Percentiles rank a stretch among this genome's conserved stretches.
phyloP scores from a whole-genome alignment of 2,113 vertebrate genomes.

The Donacobius atricapilla region DNA sequence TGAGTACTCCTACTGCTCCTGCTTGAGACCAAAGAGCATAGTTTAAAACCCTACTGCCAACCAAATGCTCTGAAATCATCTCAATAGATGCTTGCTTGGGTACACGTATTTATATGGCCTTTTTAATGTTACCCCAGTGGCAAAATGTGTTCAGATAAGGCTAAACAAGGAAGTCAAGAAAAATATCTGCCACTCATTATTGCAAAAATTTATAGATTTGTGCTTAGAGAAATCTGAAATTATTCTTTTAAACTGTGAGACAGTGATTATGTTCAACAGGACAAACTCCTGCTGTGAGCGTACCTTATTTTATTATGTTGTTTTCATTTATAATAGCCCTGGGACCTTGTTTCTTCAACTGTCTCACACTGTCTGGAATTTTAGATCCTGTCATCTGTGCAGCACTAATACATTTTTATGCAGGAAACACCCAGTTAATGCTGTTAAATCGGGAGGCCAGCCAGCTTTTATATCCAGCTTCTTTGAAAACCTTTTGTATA shows the following conservation, averaged over 20 bases:
- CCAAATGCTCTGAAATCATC: neutral
- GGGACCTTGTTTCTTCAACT: constrained; percentile 43
- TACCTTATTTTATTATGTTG: neutral
- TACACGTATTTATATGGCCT: neutral
- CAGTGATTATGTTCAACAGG: neutral
- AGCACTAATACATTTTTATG: constrained; percentile 20
- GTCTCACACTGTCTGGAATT: constrained; percentile 24
- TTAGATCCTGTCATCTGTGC: constrained; percentile 29
- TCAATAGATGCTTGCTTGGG: neutral
- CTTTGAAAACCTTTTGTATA: constrained; percentile 54
- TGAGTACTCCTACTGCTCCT: neutral
- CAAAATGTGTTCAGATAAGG: neutral
- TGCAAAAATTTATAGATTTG: constrained; percentile 29
- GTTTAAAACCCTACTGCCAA: neutral
- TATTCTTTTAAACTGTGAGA: neutral
- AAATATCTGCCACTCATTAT: neutral
- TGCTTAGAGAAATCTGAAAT: constrained; percentile 10
- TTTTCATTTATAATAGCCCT: neutral
- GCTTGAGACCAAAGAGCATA: neutral
- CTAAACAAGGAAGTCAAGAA: neutral
- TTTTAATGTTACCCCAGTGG: neutral
- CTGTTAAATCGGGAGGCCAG: constrained; percentile 37
- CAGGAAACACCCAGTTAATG: constrained; percentile 53
- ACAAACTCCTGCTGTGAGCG: neutral
- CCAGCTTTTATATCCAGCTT: constrained; percentile 41